Conservation (phyloP, 2,888 invertebrate genomes). For the Agonum fuliginosum region DNA sequence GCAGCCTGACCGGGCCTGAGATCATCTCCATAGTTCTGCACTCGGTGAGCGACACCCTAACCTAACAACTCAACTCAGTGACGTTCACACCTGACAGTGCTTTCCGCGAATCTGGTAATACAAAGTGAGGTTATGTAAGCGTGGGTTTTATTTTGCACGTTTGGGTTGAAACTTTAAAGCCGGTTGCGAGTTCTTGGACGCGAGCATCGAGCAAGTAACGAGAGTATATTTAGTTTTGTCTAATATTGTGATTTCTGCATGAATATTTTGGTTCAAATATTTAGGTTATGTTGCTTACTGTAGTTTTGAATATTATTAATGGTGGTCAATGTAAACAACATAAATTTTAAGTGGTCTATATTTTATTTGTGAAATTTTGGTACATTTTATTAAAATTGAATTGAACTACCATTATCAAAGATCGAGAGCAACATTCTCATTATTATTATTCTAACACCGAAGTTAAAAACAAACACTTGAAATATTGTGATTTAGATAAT, state of each 20-base stretch:
- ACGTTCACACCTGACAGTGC: not conserved
- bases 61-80: conserved; percentile 1
- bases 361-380: not conserved
- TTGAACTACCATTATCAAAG: no score
- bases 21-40: conserved; percentile 67
- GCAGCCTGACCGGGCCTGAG: conserved; percentile 69
- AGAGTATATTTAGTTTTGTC: conserved; percentile 19
- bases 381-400: no score
- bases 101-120: not conserved
- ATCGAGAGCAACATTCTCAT: not conserved
- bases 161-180: conserved; percentile 14
- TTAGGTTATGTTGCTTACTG: not conserved
- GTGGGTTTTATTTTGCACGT: not conserved
- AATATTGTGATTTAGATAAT: not conserved
- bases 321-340: not conserved
- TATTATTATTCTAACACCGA: no score
- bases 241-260: not conserved
- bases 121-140: conserved; percentile 29
- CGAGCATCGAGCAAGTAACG: not conserved
- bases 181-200: conserved; percentile 1
- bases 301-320: not conserved
- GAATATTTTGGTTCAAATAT: conserved; percentile 3
- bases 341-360: not conserved
- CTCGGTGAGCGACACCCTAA: conserved; percentile 27
- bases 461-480: not conserved